Evolutionary conservation across 2,888 invertebrate genomes (phyloP).

Genomic region (Argyra leucocephala): DNA sequence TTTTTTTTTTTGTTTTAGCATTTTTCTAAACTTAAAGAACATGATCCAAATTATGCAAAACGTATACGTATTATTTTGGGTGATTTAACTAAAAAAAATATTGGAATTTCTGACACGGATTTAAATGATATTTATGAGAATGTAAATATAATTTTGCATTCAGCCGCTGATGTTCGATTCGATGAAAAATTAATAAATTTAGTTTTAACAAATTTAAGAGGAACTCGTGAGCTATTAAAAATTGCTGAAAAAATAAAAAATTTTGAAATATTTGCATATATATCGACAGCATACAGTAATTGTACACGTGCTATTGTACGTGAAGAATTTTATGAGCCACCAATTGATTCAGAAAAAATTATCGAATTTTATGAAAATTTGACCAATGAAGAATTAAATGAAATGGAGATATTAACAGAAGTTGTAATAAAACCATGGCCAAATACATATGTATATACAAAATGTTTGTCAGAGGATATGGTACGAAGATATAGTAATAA

Average conservation of each 20-base stretch:
- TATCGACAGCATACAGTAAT: slow-evolving; percentile 31
- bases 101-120: slow-evolving; percentile 25
- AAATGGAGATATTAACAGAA: slow-evolving; percentile 22
- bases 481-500: slow-evolving; percentile 24
- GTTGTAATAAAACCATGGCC: slow-evolving; percentile 29
- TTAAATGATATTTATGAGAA: slow-evolving; percentile 24
- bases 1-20: slow-evolving; percentile 16
- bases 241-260: slow-evolving; percentile 25
- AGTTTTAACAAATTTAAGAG: slow-evolving; percentile 27
- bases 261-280: slow-evolving; percentile 27
- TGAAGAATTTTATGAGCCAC: slow-evolving; percentile 28
- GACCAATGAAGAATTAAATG: background rate
- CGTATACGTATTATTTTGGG: slow-evolving; percentile 29
- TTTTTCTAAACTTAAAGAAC: slow-evolving; percentile 20
- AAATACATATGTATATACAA: slow-evolving; percentile 30
- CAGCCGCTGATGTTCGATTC: slow-evolving; percentile 30
- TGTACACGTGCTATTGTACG: slow-evolving; percentile 21
- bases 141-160: slow-evolving; percentile 29
- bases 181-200: slow-evolving; percentile 26
- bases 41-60: slow-evolving; percentile 23
- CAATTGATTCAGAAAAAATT: slow-evolving; percentile 27
- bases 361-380: slow-evolving; percentile 25
- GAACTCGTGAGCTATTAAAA: slow-evolving; percentile 27
- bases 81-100: slow-evolving; percentile 23
- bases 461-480: slow-evolving; percentile 29